Evolutionary conservation across 2,888 invertebrate species (phyloP).

Genomic region (Pterobdella sp.): DNA sequence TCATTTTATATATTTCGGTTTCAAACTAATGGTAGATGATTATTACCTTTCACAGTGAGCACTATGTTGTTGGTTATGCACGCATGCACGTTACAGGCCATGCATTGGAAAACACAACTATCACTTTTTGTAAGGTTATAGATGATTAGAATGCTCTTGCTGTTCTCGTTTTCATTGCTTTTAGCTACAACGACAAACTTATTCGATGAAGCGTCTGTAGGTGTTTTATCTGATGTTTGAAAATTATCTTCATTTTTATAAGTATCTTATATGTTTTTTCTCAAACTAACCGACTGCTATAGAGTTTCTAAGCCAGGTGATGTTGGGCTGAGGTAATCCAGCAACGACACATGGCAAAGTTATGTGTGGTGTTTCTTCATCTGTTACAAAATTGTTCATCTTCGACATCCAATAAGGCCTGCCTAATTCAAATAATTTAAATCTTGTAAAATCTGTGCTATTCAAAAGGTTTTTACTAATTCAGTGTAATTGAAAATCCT

Average conservation of each 20-base stretch:
- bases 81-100: constrained; percentile 21
- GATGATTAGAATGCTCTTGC: neutral
- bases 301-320: constrained; percentile 19
- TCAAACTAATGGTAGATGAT: too few species aligned
- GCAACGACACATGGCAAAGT: neutral
- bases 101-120: constrained; percentile 18
- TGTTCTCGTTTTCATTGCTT: neutral
- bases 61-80: constrained; percentile 10
- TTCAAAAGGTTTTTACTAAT: neutral
- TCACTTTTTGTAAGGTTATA: constrained; percentile 2
- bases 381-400: neutral
- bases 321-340: constrained; percentile 16
- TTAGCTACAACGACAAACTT: too few species aligned
- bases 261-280: neutral
- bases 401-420: neutral
- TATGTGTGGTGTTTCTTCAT: neutral
- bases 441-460: neutral
- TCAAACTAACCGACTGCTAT: neutral
- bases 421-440: too few species aligned
- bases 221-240: too few species aligned
- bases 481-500: neutral
- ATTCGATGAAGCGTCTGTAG: too few species aligned
- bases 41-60: constrained; percentile 19
- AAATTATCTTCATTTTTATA: too few species aligned
- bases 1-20: neutral